Evolutionary conservation across 23 tunicate species (phyloP).

Genomic region (Trididemnum nubilum): DNA sequence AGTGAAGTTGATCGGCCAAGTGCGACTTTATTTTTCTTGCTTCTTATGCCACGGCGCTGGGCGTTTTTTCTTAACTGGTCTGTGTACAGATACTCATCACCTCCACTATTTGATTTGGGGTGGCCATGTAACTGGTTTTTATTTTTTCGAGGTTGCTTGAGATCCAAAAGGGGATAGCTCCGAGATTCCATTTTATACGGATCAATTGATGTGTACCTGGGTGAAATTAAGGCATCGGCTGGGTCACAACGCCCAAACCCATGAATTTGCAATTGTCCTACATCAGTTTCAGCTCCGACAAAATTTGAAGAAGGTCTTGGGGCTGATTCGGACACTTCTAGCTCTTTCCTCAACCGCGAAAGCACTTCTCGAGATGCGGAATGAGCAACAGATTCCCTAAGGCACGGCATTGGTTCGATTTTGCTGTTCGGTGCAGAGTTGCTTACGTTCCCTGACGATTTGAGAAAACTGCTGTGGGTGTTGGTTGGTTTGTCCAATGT

Average conservation of each 20-base stretch:
- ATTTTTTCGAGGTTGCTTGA: not conserved
- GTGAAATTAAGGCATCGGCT: not conserved
- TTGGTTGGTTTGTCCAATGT: constrained; percentile 20
- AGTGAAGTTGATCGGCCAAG: constrained; percentile 30
- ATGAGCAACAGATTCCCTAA: not conserved
- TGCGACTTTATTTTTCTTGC: constrained; percentile 22
- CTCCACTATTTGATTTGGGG: constrained; percentile 81
- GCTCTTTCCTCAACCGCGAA: not conserved
- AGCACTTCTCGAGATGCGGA: constrained; percentile 16
- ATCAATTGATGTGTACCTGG: not conserved
- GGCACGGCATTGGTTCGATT: not conserved
- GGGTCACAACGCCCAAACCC: not conserved
- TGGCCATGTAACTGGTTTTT: constrained; percentile 39
- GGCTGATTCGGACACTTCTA: not conserved
- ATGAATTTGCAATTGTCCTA: not conserved
- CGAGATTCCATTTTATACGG: not conserved
- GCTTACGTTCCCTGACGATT: too few relatives aligned
- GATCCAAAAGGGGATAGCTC: not conserved
- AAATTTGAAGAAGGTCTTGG: not conserved
- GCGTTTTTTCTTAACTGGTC: constrained; percentile 14
- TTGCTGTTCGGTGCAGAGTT: not conserved
- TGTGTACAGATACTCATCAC: constrained; percentile 68
- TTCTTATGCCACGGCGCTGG: constrained; percentile 27
- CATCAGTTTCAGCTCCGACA: not conserved
- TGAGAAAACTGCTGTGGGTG: not conserved